phyloP scores from a whole-genome alignment of 2,888 invertebrate genomes.

The Agrilus mali region DNA sequence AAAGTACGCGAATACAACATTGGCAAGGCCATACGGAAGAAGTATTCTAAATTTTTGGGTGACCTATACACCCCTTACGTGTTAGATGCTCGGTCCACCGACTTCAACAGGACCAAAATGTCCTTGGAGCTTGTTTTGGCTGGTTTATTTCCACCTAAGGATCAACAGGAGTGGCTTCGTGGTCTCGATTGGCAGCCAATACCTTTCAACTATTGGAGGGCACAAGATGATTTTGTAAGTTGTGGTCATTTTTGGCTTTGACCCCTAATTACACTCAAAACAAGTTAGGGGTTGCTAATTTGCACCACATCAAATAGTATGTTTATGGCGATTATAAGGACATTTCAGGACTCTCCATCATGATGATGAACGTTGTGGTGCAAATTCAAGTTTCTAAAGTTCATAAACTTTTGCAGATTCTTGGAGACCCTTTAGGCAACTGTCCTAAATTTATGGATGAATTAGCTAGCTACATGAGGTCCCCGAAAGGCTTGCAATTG shows the following conservation, averaged over 20 bases:
- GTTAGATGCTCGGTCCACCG: conserved; percentile 44
- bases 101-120: conserved; percentile 58
- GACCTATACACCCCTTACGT: conserved; percentile 42
- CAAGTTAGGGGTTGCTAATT: no score
- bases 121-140: conserved; percentile 54
- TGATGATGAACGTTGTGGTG: no score
- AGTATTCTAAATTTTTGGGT: conserved; percentile 48
- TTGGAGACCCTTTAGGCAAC: conserved; percentile 18
- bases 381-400: no score
- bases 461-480: conserved; percentile 13
- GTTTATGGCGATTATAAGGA: no score
- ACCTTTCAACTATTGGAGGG: conserved; percentile 19
- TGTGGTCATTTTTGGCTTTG: conserved; percentile 8
- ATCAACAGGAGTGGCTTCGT: conserved; percentile 41
- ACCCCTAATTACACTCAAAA: no score
- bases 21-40: conserved; percentile 46
- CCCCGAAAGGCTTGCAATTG: not conserved
- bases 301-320: no score
- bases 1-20: conserved; percentile 47
- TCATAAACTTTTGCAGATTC: conserved; percentile 11
- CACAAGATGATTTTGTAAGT: conserved; percentile 18
- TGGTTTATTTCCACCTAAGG: conserved; percentile 50
- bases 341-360: no score
- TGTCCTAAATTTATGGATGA: conserved; percentile 16
- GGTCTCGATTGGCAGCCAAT: conserved; percentile 24